Evolutionary conservation across 2,113 vertebrate genomes (phyloP).

Genomic region (Macquaria ambigua): DNA sequence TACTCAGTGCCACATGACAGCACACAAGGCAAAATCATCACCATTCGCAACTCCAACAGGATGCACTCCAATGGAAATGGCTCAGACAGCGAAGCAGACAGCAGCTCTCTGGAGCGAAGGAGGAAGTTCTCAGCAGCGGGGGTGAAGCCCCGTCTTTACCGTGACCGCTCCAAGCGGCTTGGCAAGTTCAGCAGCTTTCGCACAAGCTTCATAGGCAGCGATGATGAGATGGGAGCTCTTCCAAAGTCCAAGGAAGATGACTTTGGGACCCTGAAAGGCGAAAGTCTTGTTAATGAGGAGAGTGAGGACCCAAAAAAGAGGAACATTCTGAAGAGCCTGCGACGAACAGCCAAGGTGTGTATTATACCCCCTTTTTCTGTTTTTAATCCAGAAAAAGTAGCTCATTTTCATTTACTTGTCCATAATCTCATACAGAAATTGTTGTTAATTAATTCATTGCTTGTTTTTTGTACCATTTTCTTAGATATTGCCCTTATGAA

Average conservation of each 20-base stretch:
- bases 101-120: constrained; percentile 91
- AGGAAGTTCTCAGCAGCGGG: constrained; percentile 86
- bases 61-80: constrained; percentile 94
- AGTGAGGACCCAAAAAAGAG: constrained; percentile 88
- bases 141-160: constrained; percentile 91
- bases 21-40: constrained; percentile 99
- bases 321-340: constrained; percentile 94
- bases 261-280: constrained; percentile 87
- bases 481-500: not conserved
- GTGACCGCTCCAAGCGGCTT: constrained; percentile 91
- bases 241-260: constrained; percentile 92
- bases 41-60: constrained; percentile 95
- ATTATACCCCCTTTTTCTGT: not conserved
- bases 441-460: not conserved
- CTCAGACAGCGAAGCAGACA: constrained; percentile 96
- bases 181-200: constrained; percentile 94
- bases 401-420: not conserved
- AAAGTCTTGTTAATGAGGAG: constrained; percentile 89
- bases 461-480: not conserved
- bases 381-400: not conserved
- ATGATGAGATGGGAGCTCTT: constrained; percentile 92
- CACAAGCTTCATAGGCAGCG: constrained; percentile 93
- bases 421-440: not conserved
- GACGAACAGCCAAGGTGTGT: constrained; percentile 94
- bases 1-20: constrained; percentile 98